Evolutionary conservation across 2,113 vertebrate genomes (phyloP), one percentile per base, ranked within the genome.

Genomic region (Austrofundulus limnaeus): DNA sequence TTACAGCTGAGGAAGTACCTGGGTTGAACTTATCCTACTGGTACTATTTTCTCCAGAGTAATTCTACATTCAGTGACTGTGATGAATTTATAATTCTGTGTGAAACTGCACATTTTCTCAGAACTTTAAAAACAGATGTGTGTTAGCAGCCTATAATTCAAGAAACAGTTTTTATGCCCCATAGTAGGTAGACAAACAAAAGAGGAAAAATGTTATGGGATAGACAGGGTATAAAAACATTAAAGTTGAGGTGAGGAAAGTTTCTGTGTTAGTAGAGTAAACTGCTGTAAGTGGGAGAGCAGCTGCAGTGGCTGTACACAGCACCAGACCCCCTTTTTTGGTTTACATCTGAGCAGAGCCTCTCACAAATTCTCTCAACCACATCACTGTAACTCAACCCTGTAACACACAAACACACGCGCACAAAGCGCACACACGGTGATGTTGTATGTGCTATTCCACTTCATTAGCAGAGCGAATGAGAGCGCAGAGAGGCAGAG

Each of bases 271-370:
- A 25, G 63, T 56, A 57, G 73, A 65, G 24, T 61, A 67, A 80
- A 78, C 66, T 52, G 21, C 50, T 70, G 51, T 23, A 58, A 51
- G 59, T 20, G 38, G 47, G 13, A 39, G 48, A 56, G 59, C 77
- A 81, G 77, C 77, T 84, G 78, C 59, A 57, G 37, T 19, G 50
- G 28, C 19, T 61, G 67, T 72, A 66, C 21, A 58, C 62, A 66
- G 64, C 2, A n/a, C 76, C n/a, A 75, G 74, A 77, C 8, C 66
- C 34, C 21, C 39, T n/a, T 41, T 70, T 25, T 77, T 84, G 85
- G 77, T 81, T 83, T 80, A 66, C 72, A 37, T 87, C 77, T 72
- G 74, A 37, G 72, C 6, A 62, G 71, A 69, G 47, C 55, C 43
- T 38, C 75, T 63, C 73, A 76, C 80, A 73, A 61, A 25, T 65